phyloP scores from a whole-genome alignment of 2,888 invertebrate genomes.

The Masnerella sp. region DNA sequence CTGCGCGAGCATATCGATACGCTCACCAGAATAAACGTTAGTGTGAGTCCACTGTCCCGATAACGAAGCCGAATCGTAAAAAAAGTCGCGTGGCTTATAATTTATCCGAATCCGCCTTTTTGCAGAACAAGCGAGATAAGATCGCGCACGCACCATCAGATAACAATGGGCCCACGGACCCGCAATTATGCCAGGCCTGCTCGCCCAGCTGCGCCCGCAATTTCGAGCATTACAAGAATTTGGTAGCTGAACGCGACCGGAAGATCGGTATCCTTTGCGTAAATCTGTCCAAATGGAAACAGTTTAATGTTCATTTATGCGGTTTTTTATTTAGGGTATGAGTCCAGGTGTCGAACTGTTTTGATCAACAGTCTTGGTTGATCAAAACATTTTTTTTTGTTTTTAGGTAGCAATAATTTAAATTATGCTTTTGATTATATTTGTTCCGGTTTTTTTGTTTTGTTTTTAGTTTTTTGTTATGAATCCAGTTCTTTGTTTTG shows the following conservation, averaged over 20 bases:
- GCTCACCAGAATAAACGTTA: constrained; percentile 63
- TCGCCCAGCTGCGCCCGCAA: constrained; percentile 40
- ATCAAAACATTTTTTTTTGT: too few relatives aligned
- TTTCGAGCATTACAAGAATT: constrained; percentile 69
- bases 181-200: constrained; percentile 34
- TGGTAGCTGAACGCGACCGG: constrained; percentile 73
- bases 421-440: too few relatives aligned
- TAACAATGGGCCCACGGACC: constrained; percentile 65
- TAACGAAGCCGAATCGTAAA: too few relatives aligned
- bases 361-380: too few relatives aligned
- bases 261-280: constrained; percentile 76
- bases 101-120: constrained; percentile 11
- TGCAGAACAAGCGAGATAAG: constrained; percentile 31
- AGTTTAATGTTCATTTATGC: too few relatives aligned
- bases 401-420: too few relatives aligned
- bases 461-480: too few relatives aligned
- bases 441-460: too few relatives aligned
- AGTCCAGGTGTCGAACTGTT: too few relatives aligned
- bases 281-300: background rate
- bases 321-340: too few relatives aligned
- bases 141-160: constrained; percentile 60
- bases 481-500: too few relatives aligned
- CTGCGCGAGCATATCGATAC: constrained; percentile 72
- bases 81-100: too few relatives aligned
- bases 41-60: constrained; percentile 23